A percentile compares a stretch with the other conserved stretches of the same genome.
Evolutionary conservation across 2,113 vertebrate genomes (phyloP).

Genomic region (Candoia aspera): DNA sequence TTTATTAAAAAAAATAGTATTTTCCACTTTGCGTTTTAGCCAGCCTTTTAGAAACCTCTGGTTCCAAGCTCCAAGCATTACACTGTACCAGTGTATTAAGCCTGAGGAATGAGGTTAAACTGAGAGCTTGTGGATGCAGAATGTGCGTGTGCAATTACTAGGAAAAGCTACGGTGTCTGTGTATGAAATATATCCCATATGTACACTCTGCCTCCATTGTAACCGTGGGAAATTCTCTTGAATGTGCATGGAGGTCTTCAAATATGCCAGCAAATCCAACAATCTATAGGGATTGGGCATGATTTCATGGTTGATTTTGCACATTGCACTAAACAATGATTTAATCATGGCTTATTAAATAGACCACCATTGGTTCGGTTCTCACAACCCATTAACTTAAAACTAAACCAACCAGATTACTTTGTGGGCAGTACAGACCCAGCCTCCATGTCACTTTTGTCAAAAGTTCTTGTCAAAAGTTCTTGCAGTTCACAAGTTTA

Average conservation of each 20-base stretch:
- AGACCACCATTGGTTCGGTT: no score
- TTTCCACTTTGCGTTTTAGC: slow-evolving; percentile 12
- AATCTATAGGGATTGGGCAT: no score
- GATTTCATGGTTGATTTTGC: not conserved
- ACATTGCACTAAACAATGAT: no score
- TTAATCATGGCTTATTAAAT: no score
- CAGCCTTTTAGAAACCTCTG: not conserved
- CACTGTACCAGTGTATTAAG: not conserved
- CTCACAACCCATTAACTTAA: no score
- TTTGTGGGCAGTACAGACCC: no score
- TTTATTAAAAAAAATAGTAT: slow-evolving; percentile 31
- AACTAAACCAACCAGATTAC: no score
- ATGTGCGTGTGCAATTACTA: not conserved
- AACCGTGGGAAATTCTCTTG: not conserved
- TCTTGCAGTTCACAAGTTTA: no score
- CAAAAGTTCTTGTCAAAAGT: no score
- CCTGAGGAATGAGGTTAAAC: not conserved
- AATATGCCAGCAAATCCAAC: not conserved
- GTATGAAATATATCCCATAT: no score
- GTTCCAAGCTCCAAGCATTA: not conserved
- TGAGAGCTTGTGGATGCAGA: not conserved
- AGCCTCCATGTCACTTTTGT: no score
- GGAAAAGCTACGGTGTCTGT: not conserved
- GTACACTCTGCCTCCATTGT: not conserved
- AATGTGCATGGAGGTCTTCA: not conserved